Percentiles rank a stretch among this genome's conserved stretches.
Evolutionary conservation across 2,113 vertebrate genomes (phyloP).

Genomic region (Limnothrissa miodon): DNA sequence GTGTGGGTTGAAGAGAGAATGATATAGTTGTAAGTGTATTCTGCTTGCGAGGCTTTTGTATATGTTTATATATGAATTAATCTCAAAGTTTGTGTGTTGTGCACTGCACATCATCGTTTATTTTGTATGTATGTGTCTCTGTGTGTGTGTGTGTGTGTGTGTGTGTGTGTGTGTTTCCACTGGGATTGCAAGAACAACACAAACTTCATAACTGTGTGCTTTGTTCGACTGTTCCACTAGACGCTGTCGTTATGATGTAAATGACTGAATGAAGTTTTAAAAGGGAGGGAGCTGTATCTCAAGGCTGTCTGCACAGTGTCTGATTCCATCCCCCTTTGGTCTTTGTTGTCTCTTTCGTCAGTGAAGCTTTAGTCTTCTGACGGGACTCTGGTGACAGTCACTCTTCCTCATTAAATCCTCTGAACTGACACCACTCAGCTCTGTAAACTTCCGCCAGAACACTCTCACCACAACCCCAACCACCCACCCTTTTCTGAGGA

Average conservation of each 20-base stretch:
- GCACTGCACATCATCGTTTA: neutral
- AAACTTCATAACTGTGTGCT: neutral
- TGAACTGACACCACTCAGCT: constrained; percentile 6
- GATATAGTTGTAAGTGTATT: neutral
- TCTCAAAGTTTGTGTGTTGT: neutral
- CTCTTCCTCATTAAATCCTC: neutral
- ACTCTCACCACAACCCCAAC: too few relatives aligned
- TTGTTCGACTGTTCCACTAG: neutral
- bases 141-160: neutral
- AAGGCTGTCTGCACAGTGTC: neutral
- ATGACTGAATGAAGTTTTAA: neutral
- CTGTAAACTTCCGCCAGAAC: neutral
- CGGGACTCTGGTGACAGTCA: neutral
- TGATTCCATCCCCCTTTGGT: neutral
- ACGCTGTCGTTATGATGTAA: neutral
- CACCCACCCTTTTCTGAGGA: neutral
- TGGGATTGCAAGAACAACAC: neutral
- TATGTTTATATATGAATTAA: neutral
- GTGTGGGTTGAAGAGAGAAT: neutral
- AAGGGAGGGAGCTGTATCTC: neutral
- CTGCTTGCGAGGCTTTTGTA: neutral
- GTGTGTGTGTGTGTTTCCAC: neutral
- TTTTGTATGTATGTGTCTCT: neutral
- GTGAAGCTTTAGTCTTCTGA: neutral
- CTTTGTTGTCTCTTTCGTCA: neutral